Evolutionary conservation across 2,113 vertebrate genomes (phyloP), one percentile per base, ranked within the genome.

Genomic region (Chionomys nivalis): DNA sequence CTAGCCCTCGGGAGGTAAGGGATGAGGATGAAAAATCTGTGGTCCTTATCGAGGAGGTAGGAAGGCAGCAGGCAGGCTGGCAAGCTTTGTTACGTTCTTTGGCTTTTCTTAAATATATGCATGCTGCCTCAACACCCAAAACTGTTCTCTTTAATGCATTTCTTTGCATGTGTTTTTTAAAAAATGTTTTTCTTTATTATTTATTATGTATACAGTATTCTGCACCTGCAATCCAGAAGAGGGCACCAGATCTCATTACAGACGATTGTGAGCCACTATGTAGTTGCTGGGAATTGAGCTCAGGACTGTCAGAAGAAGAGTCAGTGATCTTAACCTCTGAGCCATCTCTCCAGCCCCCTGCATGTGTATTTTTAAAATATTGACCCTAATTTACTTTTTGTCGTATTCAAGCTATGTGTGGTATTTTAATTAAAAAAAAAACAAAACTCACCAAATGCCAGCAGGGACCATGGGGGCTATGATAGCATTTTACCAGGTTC

Each of bases 391-490:
- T 92, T 90, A 66, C 47, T 95, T 93, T 93, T 63, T 63, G 76
- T 94, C 24, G 28, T 92, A 36, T 66, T 97, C 88, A 88, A 92
- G 28, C 58, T 92, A 93, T 87, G 17, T 77, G 68, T 93, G 61
- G 73, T 83, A 36, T 90, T 91, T 91, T 79, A 61, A 55, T 66
- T 28, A 10, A 44, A 66, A 93, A 93, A 75, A 78, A 76, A 11
- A 16, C 33, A 52, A 70, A 24, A 78, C 17, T 73, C 3, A 10
- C 75, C 68, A 44, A 44, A 31, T 87, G 21, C 61, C 47, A 44
- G 2, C 44, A 4, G 9, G 85, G 44, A 55, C 6, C 23, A 83
- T 92, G 16, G 79, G 63, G 70, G 79, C 77, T n/a, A 24, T 93
- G 47, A 16, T 47, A 76, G 14, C 82, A 13, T 83, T 90, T 49